Conservation (phyloP, 2,113 vertebrate genomes). For the Raphicerus campestris region DNA sequence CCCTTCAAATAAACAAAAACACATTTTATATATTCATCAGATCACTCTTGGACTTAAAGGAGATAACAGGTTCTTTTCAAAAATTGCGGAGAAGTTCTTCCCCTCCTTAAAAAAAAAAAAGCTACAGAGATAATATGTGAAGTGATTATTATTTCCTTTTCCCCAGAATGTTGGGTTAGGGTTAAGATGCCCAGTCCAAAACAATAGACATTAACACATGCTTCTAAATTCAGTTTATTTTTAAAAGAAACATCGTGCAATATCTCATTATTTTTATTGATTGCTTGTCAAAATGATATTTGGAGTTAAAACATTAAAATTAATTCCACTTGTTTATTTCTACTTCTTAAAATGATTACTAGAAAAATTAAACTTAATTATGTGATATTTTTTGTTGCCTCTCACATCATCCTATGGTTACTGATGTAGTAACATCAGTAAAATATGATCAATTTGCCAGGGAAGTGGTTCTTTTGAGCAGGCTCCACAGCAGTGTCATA, state of each 20-base stretch:
- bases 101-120: not conserved
- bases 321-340: not conserved
- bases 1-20: not conserved
- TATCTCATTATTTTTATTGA: not conserved
- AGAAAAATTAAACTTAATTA: not conserved
- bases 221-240: not conserved
- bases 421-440: not conserved
- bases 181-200: not conserved
- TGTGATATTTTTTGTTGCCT: not conserved
- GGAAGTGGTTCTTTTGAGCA: not conserved
- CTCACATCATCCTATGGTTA: not conserved
- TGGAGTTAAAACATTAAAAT: not conserved
- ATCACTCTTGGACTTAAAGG: not conserved
- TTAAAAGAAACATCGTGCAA: not conserved
- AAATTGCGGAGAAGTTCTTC: not conserved
- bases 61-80: not conserved
- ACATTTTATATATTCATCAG: not conserved
- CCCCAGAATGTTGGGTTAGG: not conserved
- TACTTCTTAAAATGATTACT: not conserved
- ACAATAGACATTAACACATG: not conserved
- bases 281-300: not conserved
- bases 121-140: not conserved
- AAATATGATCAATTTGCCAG: not conserved
- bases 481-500: not conserved
- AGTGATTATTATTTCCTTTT: not conserved